Evolutionary conservation across 1,140 invertebrate species (phyloP), one percentile per base, ranked within the genome.

Genomic region (Cylas formicarius): DNA sequence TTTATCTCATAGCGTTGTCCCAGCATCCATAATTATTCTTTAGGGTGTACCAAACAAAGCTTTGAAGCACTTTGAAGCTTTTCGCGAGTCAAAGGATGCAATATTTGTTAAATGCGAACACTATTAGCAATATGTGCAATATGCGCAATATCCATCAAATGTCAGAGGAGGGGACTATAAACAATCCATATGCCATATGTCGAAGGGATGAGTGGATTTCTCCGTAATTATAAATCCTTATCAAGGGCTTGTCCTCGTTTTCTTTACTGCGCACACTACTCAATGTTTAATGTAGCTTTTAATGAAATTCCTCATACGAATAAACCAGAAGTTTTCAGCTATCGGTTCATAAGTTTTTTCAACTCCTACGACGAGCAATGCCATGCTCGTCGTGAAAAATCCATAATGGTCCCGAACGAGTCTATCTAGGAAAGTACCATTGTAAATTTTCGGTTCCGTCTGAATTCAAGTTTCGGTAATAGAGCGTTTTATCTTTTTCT

Each of bases 221-320:
- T 44, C 20, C 8, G 45, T 42, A 18, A 23, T 13, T 5, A 49
- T 14, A 2, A 19, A 4, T 31, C 28, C 46, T 24, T 57, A 48
- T 17, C 1, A 8, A 7, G 44, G 52, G 5, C 43, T 47, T 10
- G 42, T 21, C 0, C 37, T 40, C 1, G 45, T 37, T 19, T 46
- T 42, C 32, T 55, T 52, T 1, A 43, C 22, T 2, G 24, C 13
- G 46, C 61, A 64, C 18, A 9, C 46, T 20, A 62, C 36, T 39
- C 60, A 63, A 34, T 58, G 49, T 37, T 60, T 46, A 4, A 43
- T 36, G 38, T 56, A 57, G 31, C 56, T 58, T 35, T 52, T 34
- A 9, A 58, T 47, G 44, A 59, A 59, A 10, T 14, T 8, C 16
- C 14, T 23, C 6, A 59, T 39, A 0, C 44, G 44, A 3, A 44